These are phyloP conservation scores for Limnothrissa miodon DNA, from an alignment of 2,113 vertebrate species.

Conservation along the genomic window DNA sequence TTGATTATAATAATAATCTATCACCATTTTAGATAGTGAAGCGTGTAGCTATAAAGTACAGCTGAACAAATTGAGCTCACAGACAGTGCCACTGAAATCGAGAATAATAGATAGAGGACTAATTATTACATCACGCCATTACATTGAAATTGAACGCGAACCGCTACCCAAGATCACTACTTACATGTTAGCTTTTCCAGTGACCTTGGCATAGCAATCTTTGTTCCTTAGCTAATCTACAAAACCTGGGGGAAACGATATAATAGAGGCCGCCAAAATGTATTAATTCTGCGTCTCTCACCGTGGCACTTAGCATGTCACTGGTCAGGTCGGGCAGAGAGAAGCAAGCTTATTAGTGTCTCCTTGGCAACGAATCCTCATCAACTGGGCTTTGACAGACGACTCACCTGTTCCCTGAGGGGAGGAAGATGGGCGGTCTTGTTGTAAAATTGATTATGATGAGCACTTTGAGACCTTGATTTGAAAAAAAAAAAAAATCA, in stretches of 20 bases:
- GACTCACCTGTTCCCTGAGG: neutral
- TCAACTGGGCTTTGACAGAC: neutral
- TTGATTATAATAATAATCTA: neutral
- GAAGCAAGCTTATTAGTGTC: constrained; percentile 8
- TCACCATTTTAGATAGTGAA: neutral
- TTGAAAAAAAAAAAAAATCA: neutral
- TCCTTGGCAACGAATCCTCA: neutral
- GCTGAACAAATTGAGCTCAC: neutral
- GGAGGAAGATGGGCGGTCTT: neutral
- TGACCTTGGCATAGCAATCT: neutral
- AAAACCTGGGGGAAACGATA: neutral
- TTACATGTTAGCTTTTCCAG: neutral
- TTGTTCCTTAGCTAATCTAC: neutral
- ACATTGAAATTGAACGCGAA: neutral
- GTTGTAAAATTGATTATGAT: neutral
- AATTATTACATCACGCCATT: neutral
- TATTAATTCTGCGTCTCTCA: neutral
- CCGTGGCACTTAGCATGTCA: neutral
- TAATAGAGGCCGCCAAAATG: neutral
- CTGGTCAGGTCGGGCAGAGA: neutral
- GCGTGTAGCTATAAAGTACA: neutral
- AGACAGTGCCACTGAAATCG: neutral
- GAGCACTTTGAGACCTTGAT: neutral
- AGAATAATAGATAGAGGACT: neutral
- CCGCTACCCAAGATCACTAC: neutral